Evolutionary conservation across 2,113 vertebrate species (phyloP).

Genomic region (Orthochromis malagaraziensis): DNA sequence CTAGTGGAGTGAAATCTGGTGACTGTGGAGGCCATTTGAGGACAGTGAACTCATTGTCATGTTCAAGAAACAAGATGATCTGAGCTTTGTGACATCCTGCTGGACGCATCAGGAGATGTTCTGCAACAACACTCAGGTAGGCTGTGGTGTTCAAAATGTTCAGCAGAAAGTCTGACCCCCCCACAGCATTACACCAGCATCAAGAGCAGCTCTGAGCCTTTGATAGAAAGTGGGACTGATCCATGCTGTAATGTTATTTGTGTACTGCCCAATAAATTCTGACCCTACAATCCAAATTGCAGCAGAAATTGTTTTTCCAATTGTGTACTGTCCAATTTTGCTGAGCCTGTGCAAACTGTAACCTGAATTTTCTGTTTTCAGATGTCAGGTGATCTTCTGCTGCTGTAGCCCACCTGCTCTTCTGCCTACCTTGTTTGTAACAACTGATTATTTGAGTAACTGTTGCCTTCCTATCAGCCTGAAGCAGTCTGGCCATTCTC

Average conservation of each 20-base stretch:
- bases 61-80: background rate
- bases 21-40: background rate
- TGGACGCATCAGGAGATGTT: background rate
- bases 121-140: background rate
- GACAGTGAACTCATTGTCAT: background rate
- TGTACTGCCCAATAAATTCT: background rate
- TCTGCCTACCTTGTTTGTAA: background rate
- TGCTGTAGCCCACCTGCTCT: background rate
- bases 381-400: background rate
- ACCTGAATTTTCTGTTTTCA: background rate
- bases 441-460: background rate
- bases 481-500: background rate
- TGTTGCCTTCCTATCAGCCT: background rate
- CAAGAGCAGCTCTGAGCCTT: rapidly evolving
- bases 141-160: background rate
- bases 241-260: background rate
- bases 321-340: background rate
- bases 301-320: background rate
- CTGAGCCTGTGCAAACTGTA: background rate
- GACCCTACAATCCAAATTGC: background rate
- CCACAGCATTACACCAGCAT: background rate
- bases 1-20: background rate
- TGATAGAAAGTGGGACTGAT: background rate
- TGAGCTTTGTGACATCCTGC: background rate
- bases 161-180: background rate